Evolutionary conservation across 2,888 invertebrate genomes (phyloP).

Genomic region (Tenthredo livida): DNA sequence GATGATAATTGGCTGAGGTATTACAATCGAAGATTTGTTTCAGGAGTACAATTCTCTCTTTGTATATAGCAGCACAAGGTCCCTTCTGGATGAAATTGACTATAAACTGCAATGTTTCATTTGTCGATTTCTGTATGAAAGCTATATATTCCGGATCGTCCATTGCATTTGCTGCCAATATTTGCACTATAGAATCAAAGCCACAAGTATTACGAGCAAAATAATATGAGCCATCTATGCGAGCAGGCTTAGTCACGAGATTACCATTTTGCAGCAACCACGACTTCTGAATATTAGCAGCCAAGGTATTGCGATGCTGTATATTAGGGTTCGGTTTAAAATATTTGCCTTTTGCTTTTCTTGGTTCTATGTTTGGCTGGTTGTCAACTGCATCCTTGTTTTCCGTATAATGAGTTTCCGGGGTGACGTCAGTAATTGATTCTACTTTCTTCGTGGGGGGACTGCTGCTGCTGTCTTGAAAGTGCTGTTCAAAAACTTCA

Average conservation of each 20-base stretch:
- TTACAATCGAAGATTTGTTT: background rate
- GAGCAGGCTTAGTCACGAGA: constrained; percentile 30
- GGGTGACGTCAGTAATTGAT: background rate
- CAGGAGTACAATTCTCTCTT: constrained; percentile 47
- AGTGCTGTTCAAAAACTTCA: constrained; percentile 9
- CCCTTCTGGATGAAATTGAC: constrained; percentile 37
- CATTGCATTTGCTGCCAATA: constrained; percentile 51
- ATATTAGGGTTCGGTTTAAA: constrained; percentile 41
- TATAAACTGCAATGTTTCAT: constrained; percentile 41
- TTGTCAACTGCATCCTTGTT: background rate
- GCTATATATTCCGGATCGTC: constrained; percentile 41
- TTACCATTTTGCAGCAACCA: constrained; percentile 49
- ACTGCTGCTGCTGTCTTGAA: background rate
- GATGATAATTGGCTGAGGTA: constrained; percentile 11
- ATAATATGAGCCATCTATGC: constrained; percentile 41
- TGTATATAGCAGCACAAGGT: constrained; percentile 33
- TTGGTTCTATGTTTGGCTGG: background rate
- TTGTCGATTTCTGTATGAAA: constrained; percentile 32
- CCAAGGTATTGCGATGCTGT: constrained; percentile 46
- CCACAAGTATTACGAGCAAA: constrained; percentile 53
- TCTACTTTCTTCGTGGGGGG: background rate
- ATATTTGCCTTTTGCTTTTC: constrained; percentile 45
- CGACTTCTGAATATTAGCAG: constrained; percentile 28
- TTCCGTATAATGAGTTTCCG: background rate
- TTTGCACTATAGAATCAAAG: constrained; percentile 45